Evolutionary conservation across 2,797 vertebrate species (phyloP).

Genomic region (Paguma larvata): DNA sequence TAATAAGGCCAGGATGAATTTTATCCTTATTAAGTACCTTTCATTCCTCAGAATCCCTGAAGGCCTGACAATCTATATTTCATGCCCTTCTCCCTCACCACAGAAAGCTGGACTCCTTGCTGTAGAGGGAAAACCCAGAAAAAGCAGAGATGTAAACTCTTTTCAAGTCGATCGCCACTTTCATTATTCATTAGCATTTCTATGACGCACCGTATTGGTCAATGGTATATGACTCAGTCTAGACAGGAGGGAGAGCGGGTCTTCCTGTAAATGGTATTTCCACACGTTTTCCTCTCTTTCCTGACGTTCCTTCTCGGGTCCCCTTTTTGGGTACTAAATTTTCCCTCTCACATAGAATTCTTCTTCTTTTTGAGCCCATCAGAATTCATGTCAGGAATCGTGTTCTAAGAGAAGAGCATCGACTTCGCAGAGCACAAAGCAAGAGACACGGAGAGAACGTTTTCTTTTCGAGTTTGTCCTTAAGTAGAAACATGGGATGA

Average conservation of each 20-base stretch:
- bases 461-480: conserved; percentile 30
- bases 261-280: conserved; percentile 65
- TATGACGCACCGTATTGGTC: neutral
- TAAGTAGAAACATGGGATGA: conserved; percentile 17
- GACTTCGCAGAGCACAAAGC: conserved; percentile 2
- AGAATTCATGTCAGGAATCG: conserved; percentile 2
- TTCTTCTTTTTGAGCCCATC: conserved; percentile 44
- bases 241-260: conserved; percentile 65
- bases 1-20: conserved; percentile 50
- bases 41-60: conserved; percentile 61
- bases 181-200: neutral
- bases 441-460: neutral
- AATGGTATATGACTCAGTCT: conserved; percentile 62
- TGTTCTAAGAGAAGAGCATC: neutral
- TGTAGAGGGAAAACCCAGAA: neutral
- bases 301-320: conserved; percentile 42
- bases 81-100: conserved; percentile 32
- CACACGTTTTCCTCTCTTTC: conserved; percentile 37
- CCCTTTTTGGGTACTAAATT: conserved; percentile 53
- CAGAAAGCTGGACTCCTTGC: conserved; percentile 27
- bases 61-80: conserved; percentile 55
- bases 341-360: conserved; percentile 29
- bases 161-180: neutral
- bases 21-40: conserved; percentile 63
- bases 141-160: conserved; percentile 11